Base-by-base conservation (phyloP, 2,888 invertebrate genomes). In the Pedicia rivosa region DNA sequence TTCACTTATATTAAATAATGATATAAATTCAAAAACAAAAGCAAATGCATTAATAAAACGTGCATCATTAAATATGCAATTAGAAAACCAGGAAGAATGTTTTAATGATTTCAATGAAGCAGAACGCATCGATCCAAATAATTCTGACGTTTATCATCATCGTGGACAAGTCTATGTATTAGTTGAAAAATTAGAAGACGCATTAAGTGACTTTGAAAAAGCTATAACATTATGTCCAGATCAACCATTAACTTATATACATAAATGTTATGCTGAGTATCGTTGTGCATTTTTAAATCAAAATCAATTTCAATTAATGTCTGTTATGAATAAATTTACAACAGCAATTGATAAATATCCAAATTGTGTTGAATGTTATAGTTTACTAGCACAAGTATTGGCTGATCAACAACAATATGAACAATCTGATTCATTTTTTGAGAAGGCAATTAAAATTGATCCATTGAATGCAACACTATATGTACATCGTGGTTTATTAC, bases 91-190 rank as follows among this genome's bases (percentile, higher is more conserved):
- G 24, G 76, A 74, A 26, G 70, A 72, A 42, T 83, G 84, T 46
- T 64, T 88, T 46, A 70, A 69, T 37, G 87, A 87, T 57, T 92
- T 92, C 59, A 70, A 73, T 12, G 62, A 57, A 45, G 94, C 92
- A 22, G 74, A 78, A 28, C 64, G 72, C 48, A 55, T 88, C 33
- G 82, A 86, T 48, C 73, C 86, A 0, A 66, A 78, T 22, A 86
- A 83, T 56, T 72, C 82, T 15, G 95, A 95, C 56, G 75, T 95
- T 36, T 94, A 82, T 58, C 88, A 92, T 56, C 92, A 95, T 53
- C 67, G 91, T 43, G 94, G 91, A 35, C 75, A 94, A 72, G 79
- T 91, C 7, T 73, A 83, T 53, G 64, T 94, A 43, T 61, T 92
- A 33, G 62, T 86, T 51, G 90, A 90, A 39, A 74, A 78, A 46